A percentile compares a stretch with the other conserved stretches of the same genome.
Evolutionary conservation across 2,113 vertebrate genomes (phyloP).

Genomic region (Australoheros scitulus): DNA sequence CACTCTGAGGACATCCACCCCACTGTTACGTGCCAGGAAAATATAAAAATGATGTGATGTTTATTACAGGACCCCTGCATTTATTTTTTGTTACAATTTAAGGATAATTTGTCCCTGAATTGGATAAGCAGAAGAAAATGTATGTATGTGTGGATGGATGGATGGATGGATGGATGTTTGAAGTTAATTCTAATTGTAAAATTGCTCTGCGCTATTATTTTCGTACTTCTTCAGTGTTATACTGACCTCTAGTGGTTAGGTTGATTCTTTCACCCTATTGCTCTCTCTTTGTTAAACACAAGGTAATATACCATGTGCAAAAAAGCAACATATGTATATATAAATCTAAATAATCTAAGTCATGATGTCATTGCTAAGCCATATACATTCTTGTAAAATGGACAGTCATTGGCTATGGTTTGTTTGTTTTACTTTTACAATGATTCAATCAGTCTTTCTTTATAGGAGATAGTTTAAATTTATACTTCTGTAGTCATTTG

Average conservation of each 20-base stretch:
- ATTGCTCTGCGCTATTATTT: neutral
- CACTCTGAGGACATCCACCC: neutral
- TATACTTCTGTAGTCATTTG: neutral
- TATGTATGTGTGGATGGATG: no score
- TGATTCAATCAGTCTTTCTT: neutral
- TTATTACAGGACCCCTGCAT: neutral
- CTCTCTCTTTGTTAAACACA: neutral
- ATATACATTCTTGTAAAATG: neutral
- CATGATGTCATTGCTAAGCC: neutral
- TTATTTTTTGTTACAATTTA: neutral
- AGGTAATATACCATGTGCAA: neutral
- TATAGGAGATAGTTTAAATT: neutral
- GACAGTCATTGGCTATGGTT: neutral
- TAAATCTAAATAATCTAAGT: neutral
- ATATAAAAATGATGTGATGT: neutral
- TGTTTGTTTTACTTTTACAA: neutral
- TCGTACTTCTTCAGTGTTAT: conserved; percentile 15
- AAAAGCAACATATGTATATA: neutral
- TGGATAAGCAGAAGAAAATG: no score
- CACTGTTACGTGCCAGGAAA: neutral
- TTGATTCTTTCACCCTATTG: neutral
- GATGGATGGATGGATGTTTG: neutral
- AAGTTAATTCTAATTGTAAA: neutral
- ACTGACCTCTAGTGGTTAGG: conserved; percentile 66
- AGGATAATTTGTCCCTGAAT: neutral